A percentile compares a stretch with the other conserved stretches of the same genome.
phyloP scores from a whole-genome alignment of 2,888 invertebrate species.

The Hyposoter didymator region DNA sequence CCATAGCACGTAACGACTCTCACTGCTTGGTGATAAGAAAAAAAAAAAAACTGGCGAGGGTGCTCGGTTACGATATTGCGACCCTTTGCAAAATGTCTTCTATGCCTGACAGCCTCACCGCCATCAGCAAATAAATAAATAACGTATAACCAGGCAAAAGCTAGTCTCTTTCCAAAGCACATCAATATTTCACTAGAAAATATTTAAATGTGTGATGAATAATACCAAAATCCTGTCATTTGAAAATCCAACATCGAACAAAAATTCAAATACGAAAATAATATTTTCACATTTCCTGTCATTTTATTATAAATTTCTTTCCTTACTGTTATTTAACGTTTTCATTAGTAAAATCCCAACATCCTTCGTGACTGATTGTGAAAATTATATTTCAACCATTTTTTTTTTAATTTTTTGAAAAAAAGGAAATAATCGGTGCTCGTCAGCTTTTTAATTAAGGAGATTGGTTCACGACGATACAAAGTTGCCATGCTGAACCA shows the following conservation, averaged over 20 bases:
- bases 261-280: not conserved
- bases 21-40: constrained; percentile 36
- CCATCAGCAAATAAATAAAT: constrained; percentile 18
- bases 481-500: no score
- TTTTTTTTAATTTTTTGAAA: not conserved
- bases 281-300: not conserved
- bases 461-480: no score
- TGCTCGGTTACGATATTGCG: constrained; percentile 48
- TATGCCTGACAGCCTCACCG: not conserved
- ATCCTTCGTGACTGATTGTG: not conserved
- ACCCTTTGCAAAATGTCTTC: constrained; percentile 45
- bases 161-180: not conserved
- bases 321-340: not conserved
- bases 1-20: constrained; percentile 58
- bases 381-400: not conserved
- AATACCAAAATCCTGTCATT: not conserved
- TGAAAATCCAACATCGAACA: not conserved
- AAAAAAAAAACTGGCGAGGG: constrained; percentile 35
- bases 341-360: not conserved
- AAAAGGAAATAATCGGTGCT: not conserved
- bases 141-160: constrained; percentile 2
- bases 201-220: not conserved
- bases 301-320: not conserved
- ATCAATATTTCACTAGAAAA: not conserved
- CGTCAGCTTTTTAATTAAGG: not conserved